Base-by-base conservation (phyloP, 2,797 vertebrate species). In the Sebastes ruberrimus region DNA sequence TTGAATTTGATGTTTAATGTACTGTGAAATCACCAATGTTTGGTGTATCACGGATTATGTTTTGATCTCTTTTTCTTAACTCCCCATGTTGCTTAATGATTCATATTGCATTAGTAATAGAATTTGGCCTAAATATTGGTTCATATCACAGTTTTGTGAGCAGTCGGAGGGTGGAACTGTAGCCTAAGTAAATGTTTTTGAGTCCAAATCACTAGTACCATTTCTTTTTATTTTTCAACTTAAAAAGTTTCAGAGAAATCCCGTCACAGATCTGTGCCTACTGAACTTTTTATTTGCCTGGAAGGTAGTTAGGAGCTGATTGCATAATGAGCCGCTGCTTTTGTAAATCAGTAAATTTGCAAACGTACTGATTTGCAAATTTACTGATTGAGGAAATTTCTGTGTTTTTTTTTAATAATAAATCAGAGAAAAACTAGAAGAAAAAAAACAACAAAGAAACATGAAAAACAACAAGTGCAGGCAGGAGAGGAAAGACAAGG, bases 301-400 rank as follows among this genome's bases (percentile, higher is more conserved):
- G 7, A 23, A 63, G 64, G n/a, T 28, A 64, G 56, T 57, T 13
- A 2, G 52, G 13, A 59, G 35, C 32, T 78, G 80, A 78, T 68
- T 76, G 35, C 33, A 71, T 74, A 74, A 80, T 80, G 68, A 68
- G 42, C 27, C 7, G 6, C 76, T 33, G 38, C 32, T 22, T 74
- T 76, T 83, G 30, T 32, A 49, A 78, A 74, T 76, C 53, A 60
- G 61, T 27, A n/a, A 42, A 74, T 71, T 57, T 73, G 49, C 22
- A 74, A 77, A 60, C n/a, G 9, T 32, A 55, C 23, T 71, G 61
- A 88, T 75, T 52, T 57, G 23, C 32, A 61, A 57, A 68, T 33
- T 22, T 28, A 62, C 59, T 7, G 32, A 69, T 81, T 18, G 52
- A 10, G 16, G 10, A 61, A 28, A 60, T 56, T 49, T 62, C n/a